A percentile compares a stretch with the other conserved stretches of the same genome.
Conservation (phyloP, 2,797 vertebrate species). For the Gallinago solitaria region DNA sequence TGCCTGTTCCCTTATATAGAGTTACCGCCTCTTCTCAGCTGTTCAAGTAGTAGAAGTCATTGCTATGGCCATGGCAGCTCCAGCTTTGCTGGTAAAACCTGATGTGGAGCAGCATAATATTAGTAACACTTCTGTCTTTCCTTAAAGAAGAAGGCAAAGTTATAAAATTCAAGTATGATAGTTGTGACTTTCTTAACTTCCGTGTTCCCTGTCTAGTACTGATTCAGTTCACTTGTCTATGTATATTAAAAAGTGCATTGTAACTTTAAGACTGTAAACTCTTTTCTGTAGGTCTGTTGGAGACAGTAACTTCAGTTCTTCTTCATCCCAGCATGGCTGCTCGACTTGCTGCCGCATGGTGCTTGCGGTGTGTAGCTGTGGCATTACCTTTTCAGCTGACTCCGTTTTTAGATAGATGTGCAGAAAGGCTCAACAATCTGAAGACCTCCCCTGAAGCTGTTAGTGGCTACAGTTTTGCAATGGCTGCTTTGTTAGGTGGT, state of each 20-base stretch:
- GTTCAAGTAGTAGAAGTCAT: background rate
- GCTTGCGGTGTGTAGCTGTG: conserved; percentile 93
- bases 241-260: background rate
- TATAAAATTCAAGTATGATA: background rate
- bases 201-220: background rate
- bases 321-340: conserved; percentile 99
- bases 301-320: conserved; percentile 94
- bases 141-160: background rate
- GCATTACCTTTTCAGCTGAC: conserved; percentile 95
- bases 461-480: conserved; percentile 97
- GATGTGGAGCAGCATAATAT: background rate
- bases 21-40: background rate
- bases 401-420: conserved; percentile 92
- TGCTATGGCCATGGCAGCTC: background rate
- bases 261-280: background rate
- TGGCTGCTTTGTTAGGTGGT: conserved; percentile 95
- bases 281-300: conserved; percentile 86
- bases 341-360: conserved; percentile 94
- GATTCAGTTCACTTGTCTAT: background rate
- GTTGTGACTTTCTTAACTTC: background rate
- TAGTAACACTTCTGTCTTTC: background rate
- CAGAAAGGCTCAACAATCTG: conserved; percentile 94
- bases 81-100: background rate
- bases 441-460: conserved; percentile 98
- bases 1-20: background rate